A percentile compares a stretch with the other conserved stretches of the same genome.
Evolutionary conservation across 1,140 invertebrate genomes (phyloP).

Genomic region (Melipona quadrifasciata): DNA sequence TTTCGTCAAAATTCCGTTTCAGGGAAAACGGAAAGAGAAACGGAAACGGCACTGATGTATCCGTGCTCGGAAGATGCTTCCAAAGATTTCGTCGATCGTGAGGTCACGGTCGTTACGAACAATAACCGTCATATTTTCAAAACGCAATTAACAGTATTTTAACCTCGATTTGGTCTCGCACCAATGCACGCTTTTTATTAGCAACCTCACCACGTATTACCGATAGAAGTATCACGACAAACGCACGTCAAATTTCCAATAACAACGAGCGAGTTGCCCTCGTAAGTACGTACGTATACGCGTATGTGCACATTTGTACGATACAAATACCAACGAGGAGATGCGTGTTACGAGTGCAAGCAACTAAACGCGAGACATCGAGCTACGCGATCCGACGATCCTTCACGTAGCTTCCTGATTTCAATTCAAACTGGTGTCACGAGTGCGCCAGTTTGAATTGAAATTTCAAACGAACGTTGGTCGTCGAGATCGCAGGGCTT

Average conservation of each 20-base stretch:
- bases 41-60: background rate
- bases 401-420: too few relatives aligned
- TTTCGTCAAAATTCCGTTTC: background rate
- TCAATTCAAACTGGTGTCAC: too few relatives aligned
- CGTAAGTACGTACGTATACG: background rate
- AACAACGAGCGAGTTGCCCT: background rate
- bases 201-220: background rate
- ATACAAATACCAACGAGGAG: background rate
- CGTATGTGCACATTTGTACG: background rate
- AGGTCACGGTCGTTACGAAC: background rate
- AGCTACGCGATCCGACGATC: background rate
- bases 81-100: background rate
- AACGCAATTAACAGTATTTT: slow-evolving; percentile 24
- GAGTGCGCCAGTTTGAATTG: background rate
- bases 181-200: slow-evolving; percentile 25
- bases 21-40: background rate
- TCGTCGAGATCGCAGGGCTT: background rate
- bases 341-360: background rate
- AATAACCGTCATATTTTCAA: background rate
- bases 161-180: background rate
- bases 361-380: background rate
- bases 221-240: background rate
- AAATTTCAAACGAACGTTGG: too few relatives aligned
- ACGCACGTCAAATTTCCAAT: background rate
- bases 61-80: slow-evolving; percentile 10